These are phyloP conservation scores for Lates japonicus DNA, from an alignment of 2,797 vertebrate species.

Conservation along the genomic window DNA sequence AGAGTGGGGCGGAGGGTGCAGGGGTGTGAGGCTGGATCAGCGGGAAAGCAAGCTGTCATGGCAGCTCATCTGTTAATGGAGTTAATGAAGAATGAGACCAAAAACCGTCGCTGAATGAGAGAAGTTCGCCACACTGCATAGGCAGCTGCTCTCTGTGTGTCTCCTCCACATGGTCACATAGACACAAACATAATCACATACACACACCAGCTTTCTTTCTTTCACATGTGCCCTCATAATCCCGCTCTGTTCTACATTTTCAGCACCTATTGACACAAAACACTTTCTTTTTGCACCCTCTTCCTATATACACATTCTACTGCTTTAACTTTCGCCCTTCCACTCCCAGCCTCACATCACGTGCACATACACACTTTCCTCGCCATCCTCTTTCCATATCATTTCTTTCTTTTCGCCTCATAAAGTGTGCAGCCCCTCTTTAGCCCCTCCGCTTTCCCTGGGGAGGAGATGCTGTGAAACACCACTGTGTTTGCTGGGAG, in stretches of 20 bases:
- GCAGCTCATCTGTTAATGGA: constrained; percentile 92
- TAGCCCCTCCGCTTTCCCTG: constrained; percentile 58
- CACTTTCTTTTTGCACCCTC: constrained; percentile 73
- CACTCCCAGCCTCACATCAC: constrained; percentile 49
- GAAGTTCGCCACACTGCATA: constrained; percentile 89
- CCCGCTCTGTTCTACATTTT: constrained; percentile 61
- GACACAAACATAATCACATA: constrained; percentile 47
- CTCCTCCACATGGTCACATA: constrained; percentile 47
- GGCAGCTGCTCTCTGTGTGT: constrained; percentile 80
- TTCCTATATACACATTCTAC: constrained; percentile 67
- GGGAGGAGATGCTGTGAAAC: constrained; percentile 65
- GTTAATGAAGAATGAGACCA: constrained; percentile 91
- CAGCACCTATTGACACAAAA: constrained; percentile 78
- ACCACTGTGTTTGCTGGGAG: constrained; percentile 67
- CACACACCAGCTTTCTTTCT: constrained; percentile 45
- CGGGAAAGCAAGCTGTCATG: too few relatives aligned
- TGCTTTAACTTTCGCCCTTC: constrained; percentile 70
- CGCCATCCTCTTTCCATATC: constrained; percentile 80
- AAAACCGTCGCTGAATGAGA: constrained; percentile 91
- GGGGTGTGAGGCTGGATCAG: constrained; percentile 87
- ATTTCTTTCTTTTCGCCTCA: constrained; percentile 76
- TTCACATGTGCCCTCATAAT: constrained; percentile 57
- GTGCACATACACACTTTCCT: constrained; percentile 51
- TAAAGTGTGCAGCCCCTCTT: constrained; percentile 74
- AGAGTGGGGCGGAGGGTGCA: constrained; percentile 20